Evolutionary conservation across 2,888 invertebrate genomes (phyloP), one percentile per base, ranked within the genome.

Genomic region (Bedellia somnulentella): DNA sequence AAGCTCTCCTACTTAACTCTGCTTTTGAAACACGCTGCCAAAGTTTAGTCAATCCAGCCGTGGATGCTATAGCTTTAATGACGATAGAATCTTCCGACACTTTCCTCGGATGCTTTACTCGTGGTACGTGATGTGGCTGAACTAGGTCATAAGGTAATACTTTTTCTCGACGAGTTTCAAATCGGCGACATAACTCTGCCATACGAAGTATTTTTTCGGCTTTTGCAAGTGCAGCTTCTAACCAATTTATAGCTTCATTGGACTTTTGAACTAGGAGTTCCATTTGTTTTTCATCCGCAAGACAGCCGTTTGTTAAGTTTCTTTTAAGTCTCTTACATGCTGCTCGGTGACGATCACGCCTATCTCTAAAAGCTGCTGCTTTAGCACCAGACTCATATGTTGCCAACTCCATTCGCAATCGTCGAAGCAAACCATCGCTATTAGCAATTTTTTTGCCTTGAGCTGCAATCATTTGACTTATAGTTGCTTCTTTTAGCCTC

Each of bases 81-180:
- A 67, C 56, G 25, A 70, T 43, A 2, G 60, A 54, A 38, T 70
- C 61, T 26, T 63, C 61, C 0, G 57, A 53, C 14, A 46, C 45
- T 22, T 51, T 52, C 11, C 42, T 46, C 24, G 40, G 49, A 8
- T 31, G 29, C 37, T 57, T 61, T 5, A 44, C 37, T 35, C 50
- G 43, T n/a, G 43, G 44, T 11, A 59, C 57, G 2, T 53, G 49
- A 31, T n/a, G n/a, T n/a, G n/a, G n/a, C n/a, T n/a, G n/a, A n/a
- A n/a, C n/a, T n/a, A 51, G 49, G 27, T 61, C 68, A 35, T 49
- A 77, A 2, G 71, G 73, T 25, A 73, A 36, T 11, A 78, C 55
- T 43, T 75, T 78, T 49, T 81, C 80, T 9, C 63, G 54, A 36
- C 68, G 67, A 0, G 78, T 80, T 54, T 82, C 80, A 42, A 70